Evolutionary conservation across 2,113 vertebrate genomes (phyloP).

Genomic region (Conger conger): DNA sequence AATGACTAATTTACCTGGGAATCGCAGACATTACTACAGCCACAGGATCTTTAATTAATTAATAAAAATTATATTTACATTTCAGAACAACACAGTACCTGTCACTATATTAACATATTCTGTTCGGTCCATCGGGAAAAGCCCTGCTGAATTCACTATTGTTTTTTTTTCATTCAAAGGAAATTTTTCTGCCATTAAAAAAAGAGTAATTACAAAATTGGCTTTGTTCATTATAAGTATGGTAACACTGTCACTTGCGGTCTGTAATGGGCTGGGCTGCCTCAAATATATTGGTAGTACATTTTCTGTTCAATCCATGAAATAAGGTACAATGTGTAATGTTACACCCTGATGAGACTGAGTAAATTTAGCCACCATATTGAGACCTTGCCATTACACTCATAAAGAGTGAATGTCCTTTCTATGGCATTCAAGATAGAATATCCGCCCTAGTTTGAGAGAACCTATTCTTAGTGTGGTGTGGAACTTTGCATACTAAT

Average conservation of each 20-base stretch:
- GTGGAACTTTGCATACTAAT: slow-evolving; percentile 6
- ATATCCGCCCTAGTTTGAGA: slow-evolving; percentile 24
- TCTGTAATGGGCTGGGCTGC: not conserved
- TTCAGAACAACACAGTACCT: not conserved
- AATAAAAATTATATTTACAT: too few species aligned
- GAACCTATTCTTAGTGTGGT: slow-evolving; percentile 9
- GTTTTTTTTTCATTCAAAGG: not conserved
- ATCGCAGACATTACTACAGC: too few species aligned
- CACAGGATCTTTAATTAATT: not conserved
- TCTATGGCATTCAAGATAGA: slow-evolving; percentile 23
- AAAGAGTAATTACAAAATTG: not conserved
- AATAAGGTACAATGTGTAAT: not conserved
- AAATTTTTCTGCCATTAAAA: slow-evolving; percentile 51
- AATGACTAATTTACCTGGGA: too few species aligned
- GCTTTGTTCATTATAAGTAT: not conserved
- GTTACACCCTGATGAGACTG: slow-evolving; percentile 1
- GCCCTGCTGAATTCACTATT: not conserved
- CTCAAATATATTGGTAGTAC: not conserved
- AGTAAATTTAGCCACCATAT: slow-evolving; percentile 22
- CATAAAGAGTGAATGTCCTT: slow-evolving; percentile 14
- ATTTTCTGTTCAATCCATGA: not conserved
- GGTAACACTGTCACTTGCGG: not conserved
- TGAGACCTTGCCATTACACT: slow-evolving; percentile 20
- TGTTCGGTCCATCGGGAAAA: not conserved
- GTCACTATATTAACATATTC: not conserved